A percentile compares a stretch with the other conserved stretches of the same genome.
Evolutionary conservation across 2,113 vertebrate genomes (phyloP).

Genomic region (Hystrix brachyura): DNA sequence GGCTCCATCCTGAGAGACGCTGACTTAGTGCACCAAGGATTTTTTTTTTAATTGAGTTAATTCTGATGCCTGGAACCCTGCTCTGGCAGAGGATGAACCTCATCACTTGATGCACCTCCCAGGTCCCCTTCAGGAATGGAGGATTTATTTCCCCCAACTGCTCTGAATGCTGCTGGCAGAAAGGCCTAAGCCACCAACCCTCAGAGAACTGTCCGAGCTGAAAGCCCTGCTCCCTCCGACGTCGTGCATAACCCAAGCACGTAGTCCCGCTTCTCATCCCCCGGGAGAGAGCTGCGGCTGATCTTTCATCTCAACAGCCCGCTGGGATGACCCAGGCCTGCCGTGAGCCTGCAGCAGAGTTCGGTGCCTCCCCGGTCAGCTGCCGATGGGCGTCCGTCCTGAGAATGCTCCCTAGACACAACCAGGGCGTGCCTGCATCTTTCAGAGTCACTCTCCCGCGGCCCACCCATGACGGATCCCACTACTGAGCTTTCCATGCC

Average conservation of each 20-base stretch:
- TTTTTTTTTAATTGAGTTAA: not conserved
- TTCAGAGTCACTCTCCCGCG: not conserved
- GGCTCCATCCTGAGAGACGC: not conserved
- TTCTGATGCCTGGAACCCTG: not conserved
- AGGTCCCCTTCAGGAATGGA: not conserved
- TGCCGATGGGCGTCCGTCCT: not conserved
- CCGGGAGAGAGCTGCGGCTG: not conserved
- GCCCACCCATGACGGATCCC: too few relatives aligned
- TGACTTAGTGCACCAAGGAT: not conserved
- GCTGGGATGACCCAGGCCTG: not conserved
- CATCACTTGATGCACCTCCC: not conserved
- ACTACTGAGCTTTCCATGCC: not conserved
- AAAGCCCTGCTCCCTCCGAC: not conserved
- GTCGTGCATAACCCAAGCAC: too few relatives aligned
- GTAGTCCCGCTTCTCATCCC: too few relatives aligned
- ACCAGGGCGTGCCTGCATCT: not conserved
- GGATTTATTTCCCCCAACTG: not conserved
- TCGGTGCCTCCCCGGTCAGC: not conserved
- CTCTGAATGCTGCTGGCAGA: not conserved
- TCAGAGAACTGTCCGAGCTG: not conserved
- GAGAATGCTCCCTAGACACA: not conserved
- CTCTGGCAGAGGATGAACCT: not conserved
- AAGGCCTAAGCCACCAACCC: too few relatives aligned
- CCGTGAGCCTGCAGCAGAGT: not conserved
- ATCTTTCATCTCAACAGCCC: not conserved